Evolutionary conservation across 2,888 invertebrate genomes (phyloP).

Genomic region (Harmothoe impar): DNA sequence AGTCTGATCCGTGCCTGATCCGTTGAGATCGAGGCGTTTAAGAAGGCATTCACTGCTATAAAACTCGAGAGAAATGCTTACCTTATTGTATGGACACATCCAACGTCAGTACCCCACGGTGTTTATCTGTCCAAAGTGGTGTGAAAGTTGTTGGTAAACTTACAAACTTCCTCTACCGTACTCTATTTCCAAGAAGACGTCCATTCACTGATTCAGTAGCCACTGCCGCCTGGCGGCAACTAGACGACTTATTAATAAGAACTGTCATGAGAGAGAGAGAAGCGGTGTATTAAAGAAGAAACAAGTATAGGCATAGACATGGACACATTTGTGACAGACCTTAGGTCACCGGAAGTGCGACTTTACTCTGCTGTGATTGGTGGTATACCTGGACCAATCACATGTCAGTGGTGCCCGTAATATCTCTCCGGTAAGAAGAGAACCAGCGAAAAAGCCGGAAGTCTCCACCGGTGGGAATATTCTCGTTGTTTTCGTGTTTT

Average conservation of each 20-base stretch:
- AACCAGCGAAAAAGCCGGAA: slow-evolving; percentile 28
- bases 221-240: neutral
- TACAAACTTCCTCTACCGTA: slow-evolving; percentile 50
- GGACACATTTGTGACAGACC: too few species aligned
- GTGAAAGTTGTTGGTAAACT: slow-evolving; percentile 35
- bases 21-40: too few species aligned
- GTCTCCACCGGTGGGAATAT: neutral
- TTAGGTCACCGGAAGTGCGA: too few species aligned
- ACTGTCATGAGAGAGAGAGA: too few species aligned
- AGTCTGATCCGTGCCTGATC: too few species aligned
- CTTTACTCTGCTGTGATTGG: too few species aligned
- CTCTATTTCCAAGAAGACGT: slow-evolving; percentile 31
- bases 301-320: too few species aligned
- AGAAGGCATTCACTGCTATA: too few species aligned
- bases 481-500: slow-evolving; percentile 22
- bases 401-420: too few species aligned
- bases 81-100: neutral
- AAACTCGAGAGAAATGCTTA: too few species aligned
- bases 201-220: slow-evolving; percentile 36
- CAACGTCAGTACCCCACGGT: neutral
- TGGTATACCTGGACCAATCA: too few species aligned
- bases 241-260: neutral
- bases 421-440: neutral
- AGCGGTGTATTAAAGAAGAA: too few species aligned
- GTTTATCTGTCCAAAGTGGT: neutral